Evolutionary conservation across 2,888 invertebrate species (phyloP), one percentile per base, ranked within the genome.

Genomic region (Bruchidius siliquastri): DNA sequence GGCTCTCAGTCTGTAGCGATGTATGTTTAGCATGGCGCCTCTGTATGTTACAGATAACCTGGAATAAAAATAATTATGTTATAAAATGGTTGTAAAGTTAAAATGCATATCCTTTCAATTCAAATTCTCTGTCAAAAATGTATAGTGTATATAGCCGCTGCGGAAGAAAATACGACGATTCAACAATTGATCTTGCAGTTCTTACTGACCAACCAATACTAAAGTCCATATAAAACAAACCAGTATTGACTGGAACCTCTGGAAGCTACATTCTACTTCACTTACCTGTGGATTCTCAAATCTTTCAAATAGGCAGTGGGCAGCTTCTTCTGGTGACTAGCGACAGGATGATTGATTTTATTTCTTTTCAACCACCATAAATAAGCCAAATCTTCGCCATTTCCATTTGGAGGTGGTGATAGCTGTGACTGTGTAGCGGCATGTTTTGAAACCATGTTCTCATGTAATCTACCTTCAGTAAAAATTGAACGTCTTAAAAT

Each of bases 1-100:
- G 0, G 96, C 95, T 76, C 94, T 88, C 71, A 95, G 88, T 70
- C 94, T 88, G 85, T 95, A 95, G 71, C 94, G 88, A 82, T 92
- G 94, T 81, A 95, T 93, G 84, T 95, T 94, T 74, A 95, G 87
- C 93, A 95, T 95, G 0, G 95, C 95, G 22, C 95, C 95, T 76
- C 95, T 89, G 82, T 95, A 95, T 0, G 95, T 95, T 72, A 96
- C 88, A 69, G 94, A 94, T 82, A 94, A 22, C 22, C 49, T 49
- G 18, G 1, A 49, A 49, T 18, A 49, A 13, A 49, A 4, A 13
- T 8, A 13, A 49, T n/a, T n/a, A n/a, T n/a, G n/a, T n/a, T n/a
- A n/a, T n/a, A n/a, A n/a, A n/a, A n/a, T n/a, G n/a, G n/a, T n/a
- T n/a, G n/a, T n/a, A n/a, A n/a, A n/a, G n/a, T n/a, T n/a, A n/a